These are phyloP conservation scores for Drosophila sordidula DNA, from an alignment of 2,888 invertebrate genomes.

Conservation along the genomic window DNA sequence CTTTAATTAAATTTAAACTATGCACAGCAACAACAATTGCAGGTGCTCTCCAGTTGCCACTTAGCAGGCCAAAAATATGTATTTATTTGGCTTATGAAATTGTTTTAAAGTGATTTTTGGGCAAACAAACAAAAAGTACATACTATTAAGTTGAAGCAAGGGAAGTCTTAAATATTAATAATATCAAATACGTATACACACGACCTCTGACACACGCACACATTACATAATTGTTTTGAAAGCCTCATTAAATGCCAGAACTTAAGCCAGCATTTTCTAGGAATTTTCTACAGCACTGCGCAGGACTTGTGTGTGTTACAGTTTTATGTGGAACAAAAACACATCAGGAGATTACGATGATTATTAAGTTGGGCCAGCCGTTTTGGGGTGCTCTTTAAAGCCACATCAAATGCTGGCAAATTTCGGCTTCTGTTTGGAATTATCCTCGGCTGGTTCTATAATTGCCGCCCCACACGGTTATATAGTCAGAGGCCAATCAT, in stretches of 20 bases:
- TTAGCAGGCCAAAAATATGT: constrained; percentile 5
- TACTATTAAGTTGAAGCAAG: constrained; percentile 28
- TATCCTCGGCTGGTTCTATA: constrained; percentile 64
- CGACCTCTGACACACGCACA: constrained; percentile 11
- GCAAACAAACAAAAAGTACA: constrained; percentile 14
- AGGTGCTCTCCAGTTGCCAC: constrained; percentile 18
- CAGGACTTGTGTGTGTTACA: constrained; percentile 12
- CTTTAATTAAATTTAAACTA: constrained; percentile 62
- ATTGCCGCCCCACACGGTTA: constrained; percentile 40
- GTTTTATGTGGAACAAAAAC: constrained; percentile 2
- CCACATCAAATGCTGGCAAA: constrained; percentile 48
- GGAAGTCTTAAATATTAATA: constrained; percentile 70
- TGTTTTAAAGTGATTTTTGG: constrained; percentile 29
- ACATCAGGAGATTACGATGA: constrained; percentile 69
- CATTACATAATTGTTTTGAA: constrained; percentile 75
- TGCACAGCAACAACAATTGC: constrained; percentile 5
- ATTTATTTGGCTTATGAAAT: constrained; percentile 11
- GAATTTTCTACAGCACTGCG: constrained; percentile 11
- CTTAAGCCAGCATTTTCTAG: constrained; percentile 46
- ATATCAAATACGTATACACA: constrained; percentile 50
- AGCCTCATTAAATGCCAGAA: constrained; percentile 81
- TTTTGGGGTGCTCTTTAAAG: constrained; percentile 61
- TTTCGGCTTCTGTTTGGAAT: constrained; percentile 68
- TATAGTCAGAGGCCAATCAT: constrained; percentile 68
- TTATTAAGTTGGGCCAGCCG: constrained; percentile 64